These are phyloP conservation scores for Solenodon paradoxus DNA, from an alignment of 2,113 vertebrate genomes.

Conservation along the genomic window DNA sequence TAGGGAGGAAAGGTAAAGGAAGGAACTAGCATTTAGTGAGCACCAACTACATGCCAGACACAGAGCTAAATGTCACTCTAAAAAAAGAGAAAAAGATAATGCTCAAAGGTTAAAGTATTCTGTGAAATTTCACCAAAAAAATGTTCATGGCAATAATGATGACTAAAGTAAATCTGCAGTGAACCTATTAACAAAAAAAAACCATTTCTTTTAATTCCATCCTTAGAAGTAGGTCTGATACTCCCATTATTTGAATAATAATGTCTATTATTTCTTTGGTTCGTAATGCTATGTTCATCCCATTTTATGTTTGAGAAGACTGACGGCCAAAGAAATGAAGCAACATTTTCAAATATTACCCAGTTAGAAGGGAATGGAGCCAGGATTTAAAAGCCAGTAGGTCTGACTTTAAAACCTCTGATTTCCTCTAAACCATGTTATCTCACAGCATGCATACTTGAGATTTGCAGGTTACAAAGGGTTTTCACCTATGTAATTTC, in stretches of 20 bases:
- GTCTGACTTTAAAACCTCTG: neutral
- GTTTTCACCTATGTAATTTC: neutral
- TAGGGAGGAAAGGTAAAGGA: neutral
- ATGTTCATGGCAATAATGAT: neutral
- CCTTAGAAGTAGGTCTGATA: neutral
- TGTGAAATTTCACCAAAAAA: neutral
- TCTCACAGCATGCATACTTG: neutral
- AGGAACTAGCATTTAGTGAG: neutral
- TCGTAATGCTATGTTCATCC: too few species aligned
- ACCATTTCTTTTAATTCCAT: neutral
- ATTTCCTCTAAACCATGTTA: neutral
- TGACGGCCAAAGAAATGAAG: neutral
- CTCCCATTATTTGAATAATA: too few species aligned
- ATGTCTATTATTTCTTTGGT: too few species aligned
- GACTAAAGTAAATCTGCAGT: neutral
- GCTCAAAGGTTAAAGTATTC: neutral
- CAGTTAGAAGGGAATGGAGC: neutral
- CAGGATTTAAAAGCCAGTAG: neutral
- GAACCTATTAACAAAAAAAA: too few species aligned
- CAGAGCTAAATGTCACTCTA: neutral
- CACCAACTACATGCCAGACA: neutral
- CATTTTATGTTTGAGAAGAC: neutral
- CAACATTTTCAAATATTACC: neutral
- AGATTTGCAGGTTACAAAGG: neutral
- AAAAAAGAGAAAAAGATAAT: neutral